phyloP scores from a whole-genome alignment of 2,797 vertebrate species.

The Leptatherina wallacei region DNA sequence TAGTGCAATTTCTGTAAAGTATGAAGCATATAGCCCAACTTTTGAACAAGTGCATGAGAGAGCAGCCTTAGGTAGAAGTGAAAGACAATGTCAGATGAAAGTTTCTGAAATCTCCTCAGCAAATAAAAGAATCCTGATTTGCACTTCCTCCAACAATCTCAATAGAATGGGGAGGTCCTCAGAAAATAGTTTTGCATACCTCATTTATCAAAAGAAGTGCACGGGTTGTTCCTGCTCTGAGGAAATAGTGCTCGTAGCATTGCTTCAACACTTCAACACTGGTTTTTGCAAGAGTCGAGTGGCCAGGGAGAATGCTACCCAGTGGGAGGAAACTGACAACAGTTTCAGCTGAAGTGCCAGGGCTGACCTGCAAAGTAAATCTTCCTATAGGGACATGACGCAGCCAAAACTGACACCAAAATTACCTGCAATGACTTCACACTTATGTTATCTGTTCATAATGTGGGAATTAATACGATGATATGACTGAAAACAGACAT shows the following conservation, averaged over 20 bases:
- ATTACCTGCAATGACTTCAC: slow-evolving; percentile 45
- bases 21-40: neutral
- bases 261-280: slow-evolving; percentile 6
- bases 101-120: neutral
- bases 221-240: neutral
- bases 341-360: slow-evolving; percentile 22
- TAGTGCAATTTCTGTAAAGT: too few species aligned
- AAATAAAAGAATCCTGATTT: neutral
- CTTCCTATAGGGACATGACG: slow-evolving; percentile 27
- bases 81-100: neutral
- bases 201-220: neutral
- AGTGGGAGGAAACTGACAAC: slow-evolving; percentile 5
- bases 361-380: slow-evolving; percentile 16
- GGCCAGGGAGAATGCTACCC: neutral
- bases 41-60: neutral
- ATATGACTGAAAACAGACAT: slow-evolving; percentile 63
- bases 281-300: slow-evolving; percentile 10
- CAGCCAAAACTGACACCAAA: slow-evolving; percentile 21
- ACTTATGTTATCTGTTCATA: slow-evolving; percentile 16
- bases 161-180: neutral
- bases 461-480: slow-evolving; percentile 42
- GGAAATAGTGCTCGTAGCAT: neutral
- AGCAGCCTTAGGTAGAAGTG: neutral
- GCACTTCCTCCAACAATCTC: neutral
- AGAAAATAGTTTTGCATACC: neutral